Evolutionary conservation across 2,888 invertebrate genomes (phyloP).

Genomic region (Thysanoteuthis rhombus): DNA sequence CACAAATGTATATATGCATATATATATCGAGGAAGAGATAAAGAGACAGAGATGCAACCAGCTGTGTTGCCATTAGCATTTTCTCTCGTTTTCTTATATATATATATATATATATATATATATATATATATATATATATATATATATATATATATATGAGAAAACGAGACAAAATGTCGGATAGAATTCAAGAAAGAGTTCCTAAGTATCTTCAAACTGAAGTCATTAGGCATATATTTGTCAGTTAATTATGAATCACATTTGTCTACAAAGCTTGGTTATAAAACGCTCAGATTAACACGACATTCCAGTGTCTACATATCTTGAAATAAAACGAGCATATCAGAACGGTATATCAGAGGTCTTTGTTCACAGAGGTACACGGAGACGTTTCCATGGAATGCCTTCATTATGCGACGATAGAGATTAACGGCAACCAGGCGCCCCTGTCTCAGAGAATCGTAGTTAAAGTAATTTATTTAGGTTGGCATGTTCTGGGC

Average conservation of each 20-base stretch:
- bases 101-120: too few relatives aligned
- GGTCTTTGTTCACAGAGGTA: not conserved
- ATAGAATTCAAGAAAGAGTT: not conserved
- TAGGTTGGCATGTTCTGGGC: not conserved
- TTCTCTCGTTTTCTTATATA: too few relatives aligned
- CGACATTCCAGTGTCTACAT: not conserved
- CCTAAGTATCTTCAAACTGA: not conserved
- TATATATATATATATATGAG: not conserved
- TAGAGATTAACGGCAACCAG: not conserved
- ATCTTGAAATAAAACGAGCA: not conserved
- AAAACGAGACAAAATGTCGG: not conserved
- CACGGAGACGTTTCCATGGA: not conserved
- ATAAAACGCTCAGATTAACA: constrained; percentile 12
- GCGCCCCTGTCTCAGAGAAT: not conserved
- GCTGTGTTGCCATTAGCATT: too few relatives aligned
- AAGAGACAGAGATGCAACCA: too few relatives aligned
- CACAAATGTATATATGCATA: too few relatives aligned
- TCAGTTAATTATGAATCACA: constrained; percentile 12
- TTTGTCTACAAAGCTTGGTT: not conserved
- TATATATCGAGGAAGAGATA: not conserved
- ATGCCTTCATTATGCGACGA: not conserved
- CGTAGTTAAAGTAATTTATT: not conserved
- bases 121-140: too few relatives aligned
- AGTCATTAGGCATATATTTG: not conserved
- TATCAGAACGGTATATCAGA: not conserved